Percentiles rank a stretch among this genome's conserved stretches.
Evolutionary conservation across 2,113 vertebrate genomes (phyloP).

Genomic region (Coturnix japonica): DNA sequence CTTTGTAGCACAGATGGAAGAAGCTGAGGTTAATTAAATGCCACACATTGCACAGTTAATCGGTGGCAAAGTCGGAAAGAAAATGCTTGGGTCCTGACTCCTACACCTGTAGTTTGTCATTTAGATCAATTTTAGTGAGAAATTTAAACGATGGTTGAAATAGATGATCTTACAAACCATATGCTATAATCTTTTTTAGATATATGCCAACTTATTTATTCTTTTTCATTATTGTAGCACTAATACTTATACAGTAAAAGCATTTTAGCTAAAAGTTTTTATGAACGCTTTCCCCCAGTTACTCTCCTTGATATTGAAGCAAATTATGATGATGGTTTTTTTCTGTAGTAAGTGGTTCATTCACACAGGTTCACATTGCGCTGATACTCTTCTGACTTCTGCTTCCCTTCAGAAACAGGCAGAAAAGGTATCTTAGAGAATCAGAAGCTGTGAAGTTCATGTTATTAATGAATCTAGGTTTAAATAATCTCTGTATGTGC

Average conservation of each 20-base stretch:
- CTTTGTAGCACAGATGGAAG: slow-evolving; percentile 33
- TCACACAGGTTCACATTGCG: background rate
- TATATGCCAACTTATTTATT: background rate
- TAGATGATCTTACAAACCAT: background rate
- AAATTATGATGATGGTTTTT: background rate
- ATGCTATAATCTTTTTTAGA: background rate
- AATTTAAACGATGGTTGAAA: background rate
- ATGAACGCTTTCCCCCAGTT: background rate
- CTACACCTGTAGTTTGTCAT: background rate
- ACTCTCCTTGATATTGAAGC: background rate
- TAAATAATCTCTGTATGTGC: background rate
- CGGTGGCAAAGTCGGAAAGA: background rate
- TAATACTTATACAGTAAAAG: background rate
- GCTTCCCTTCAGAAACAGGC: background rate
- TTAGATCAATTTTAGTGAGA: background rate
- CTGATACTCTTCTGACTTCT: background rate
- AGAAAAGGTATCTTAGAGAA: background rate
- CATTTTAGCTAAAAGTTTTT: background rate
- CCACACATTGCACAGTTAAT: slow-evolving; percentile 28
- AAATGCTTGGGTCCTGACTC: slow-evolving; percentile 13
- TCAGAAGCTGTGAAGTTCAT: background rate
- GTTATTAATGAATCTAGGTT: background rate
- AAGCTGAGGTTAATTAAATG: slow-evolving; percentile 44
- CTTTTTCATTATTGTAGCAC: background rate
- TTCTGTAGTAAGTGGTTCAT: background rate